phyloP scores from a whole-genome alignment of 1,140 invertebrate species.

The Antheraea mylitta region DNA sequence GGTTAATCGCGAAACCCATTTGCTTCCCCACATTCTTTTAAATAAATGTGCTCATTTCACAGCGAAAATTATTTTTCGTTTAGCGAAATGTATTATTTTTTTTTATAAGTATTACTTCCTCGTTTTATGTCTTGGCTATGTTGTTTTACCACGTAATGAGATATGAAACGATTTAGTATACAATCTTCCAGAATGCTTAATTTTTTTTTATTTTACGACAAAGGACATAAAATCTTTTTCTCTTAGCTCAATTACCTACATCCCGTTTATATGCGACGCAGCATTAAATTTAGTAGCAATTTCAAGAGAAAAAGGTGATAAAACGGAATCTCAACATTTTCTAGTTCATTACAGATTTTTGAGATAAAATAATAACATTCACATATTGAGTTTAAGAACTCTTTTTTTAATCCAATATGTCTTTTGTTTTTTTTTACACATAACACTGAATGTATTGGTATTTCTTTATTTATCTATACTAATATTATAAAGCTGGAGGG shows the following conservation, averaged over 20 bases:
- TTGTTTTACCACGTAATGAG: neutral
- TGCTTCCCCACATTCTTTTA: neutral
- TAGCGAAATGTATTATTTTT: neutral
- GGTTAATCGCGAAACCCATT: constrained; percentile 3
- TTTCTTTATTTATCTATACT: too few relatives aligned
- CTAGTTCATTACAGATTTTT: neutral
- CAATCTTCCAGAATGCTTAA: neutral
- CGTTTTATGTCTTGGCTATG: neutral
- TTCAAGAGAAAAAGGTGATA: constrained; percentile 7
- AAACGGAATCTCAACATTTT: neutral
- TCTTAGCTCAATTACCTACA: constrained; percentile 9
- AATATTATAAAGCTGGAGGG: too few relatives aligned
- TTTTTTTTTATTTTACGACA: constrained; percentile 11
- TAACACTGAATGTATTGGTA: too few relatives aligned
- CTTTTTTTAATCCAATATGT: too few relatives aligned
- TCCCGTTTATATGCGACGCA: neutral
- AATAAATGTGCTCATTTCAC: neutral
- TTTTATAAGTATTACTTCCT: neutral
- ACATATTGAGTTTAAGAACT: too few relatives aligned
- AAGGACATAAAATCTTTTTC: constrained; percentile 4
- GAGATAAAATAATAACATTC: neutral
- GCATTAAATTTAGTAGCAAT: constrained; percentile 6
- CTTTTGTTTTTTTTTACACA: too few relatives aligned
- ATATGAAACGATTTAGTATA: constrained; percentile 4
- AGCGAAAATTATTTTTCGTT: neutral